Base-by-base conservation (phyloP, 64 coral and sea anemone species). In the Porites lutea region DNA sequence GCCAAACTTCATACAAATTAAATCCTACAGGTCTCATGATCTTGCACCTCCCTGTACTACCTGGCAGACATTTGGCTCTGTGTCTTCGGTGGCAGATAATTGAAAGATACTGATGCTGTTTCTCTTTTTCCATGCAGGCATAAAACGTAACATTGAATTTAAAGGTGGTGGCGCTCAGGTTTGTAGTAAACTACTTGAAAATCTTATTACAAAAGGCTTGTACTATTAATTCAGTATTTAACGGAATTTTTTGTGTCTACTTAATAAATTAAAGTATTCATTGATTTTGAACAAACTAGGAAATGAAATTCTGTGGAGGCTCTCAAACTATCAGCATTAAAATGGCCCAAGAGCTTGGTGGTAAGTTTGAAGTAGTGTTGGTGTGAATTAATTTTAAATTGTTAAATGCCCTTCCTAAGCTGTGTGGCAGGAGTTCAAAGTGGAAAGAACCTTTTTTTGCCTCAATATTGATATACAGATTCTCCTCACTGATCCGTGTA, bases 221-320 rank as follows among this genome's bases (percentile, higher is more conserved):
- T 37, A 37, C 27, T 37, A 37, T 37, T 37, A 37, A 37, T 37
- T 37, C 27, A 37, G 27, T 37, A 37, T 37, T 37, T 37, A 37
- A 37, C 0, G 27, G 27, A 37, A 37, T 12, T 57, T 57, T 57
- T 12, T 57, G 54, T 73, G 6, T 8, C 70, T 27, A 1, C 45
- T 73, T 73, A 46, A 21, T 73, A 27, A 13, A 73, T 27, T 6
- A 46, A 9, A 37, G 27, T 37, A 37, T 37, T 37, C 18, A 73
- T 10, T 73, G 9, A 21, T 78, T 69, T 87, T 69, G 13, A 15
- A 19, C 46, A 23, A 83, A 4, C 62, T 52, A 92, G 90, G 90
- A 92, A 77, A 63, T 85, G 67, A 92, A 92, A 92, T 76, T 92
- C 11, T 72, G 47, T 74, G 90, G 90, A 75, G 90, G 90, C 13